Conservation (phyloP, 2,797 vertebrate species). For the Takifugu ocellatus region DNA sequence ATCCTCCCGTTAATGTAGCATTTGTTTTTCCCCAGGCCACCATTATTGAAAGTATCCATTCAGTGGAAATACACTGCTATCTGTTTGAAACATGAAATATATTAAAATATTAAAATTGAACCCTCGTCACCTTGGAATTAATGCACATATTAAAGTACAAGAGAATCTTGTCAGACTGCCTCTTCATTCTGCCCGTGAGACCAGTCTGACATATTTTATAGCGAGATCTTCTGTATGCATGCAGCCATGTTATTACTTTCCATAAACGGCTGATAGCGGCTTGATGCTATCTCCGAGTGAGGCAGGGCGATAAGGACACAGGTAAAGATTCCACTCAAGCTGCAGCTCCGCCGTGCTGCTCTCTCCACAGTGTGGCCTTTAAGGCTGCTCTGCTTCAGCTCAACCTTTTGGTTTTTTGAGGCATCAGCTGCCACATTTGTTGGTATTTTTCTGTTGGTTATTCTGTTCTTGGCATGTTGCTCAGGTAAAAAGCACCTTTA, state of each 20-base stretch:
- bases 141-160: not conserved
- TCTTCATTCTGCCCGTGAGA: slow-evolving; percentile 4
- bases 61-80: no score
- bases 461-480: no score
- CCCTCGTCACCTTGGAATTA: no score
- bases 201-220: slow-evolving; percentile 18
- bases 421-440: no score
- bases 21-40: no score
- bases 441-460: no score
- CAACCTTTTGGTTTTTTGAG: no score
- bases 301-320: slow-evolving; percentile 58
- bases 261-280: slow-evolving; percentile 41
- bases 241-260: slow-evolving; percentile 51
- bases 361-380: slow-evolving; percentile 23
- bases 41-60: no score
- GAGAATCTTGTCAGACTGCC: slow-evolving; percentile 20
- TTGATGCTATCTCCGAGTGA: slow-evolving; percentile 61
- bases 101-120: no score
- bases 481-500: no score
- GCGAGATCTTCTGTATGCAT: slow-evolving; percentile 26
- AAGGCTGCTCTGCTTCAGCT: slow-evolving; percentile 17
- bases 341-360: slow-evolving; percentile 12
- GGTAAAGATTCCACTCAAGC: slow-evolving; percentile 52
- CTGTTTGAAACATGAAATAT: no score
- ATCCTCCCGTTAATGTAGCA: no score